phyloP scores from a whole-genome alignment of 2,888 invertebrate species.

The Parasteatoda lunata region DNA sequence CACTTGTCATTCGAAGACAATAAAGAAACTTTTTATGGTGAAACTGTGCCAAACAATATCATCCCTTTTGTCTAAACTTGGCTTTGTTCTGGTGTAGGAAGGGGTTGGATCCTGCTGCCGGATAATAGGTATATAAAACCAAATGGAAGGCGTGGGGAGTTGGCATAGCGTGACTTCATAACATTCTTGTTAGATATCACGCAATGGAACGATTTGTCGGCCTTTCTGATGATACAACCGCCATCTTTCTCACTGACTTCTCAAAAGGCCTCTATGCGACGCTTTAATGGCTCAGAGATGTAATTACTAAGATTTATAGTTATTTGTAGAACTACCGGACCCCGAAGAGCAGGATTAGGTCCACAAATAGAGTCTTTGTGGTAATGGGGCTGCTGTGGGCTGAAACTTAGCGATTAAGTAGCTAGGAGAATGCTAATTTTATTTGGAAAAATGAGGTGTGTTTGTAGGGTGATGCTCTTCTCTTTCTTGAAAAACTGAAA shows the following conservation, averaged over 20 bases:
- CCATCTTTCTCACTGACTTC: slow-evolving; percentile 45
- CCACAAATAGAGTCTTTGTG: not conserved
- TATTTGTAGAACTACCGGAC: slow-evolving; percentile 63
- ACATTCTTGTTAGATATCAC: slow-evolving; percentile 42
- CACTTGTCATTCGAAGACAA: no score
- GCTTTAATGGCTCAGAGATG: slow-evolving; percentile 53
- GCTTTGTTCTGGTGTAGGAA: not conserved
- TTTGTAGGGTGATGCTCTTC: not conserved
- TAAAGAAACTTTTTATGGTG: not conserved
- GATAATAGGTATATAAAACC: slow-evolving; percentile 25
- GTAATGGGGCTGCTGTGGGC: not conserved
- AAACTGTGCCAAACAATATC: not conserved
- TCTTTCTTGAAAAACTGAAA: no score
- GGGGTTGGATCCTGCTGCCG: slow-evolving; percentile 19
- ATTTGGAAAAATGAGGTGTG: not conserved
- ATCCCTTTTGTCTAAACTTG: not conserved
- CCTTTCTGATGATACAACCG: slow-evolving; percentile 32
- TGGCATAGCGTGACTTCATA: slow-evolving; percentile 33
- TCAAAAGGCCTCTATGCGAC: slow-evolving; percentile 52
- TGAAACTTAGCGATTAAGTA: not conserved
- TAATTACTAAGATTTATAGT: slow-evolving; percentile 68
- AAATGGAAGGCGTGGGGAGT: slow-evolving; percentile 9
- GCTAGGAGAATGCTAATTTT: not conserved
- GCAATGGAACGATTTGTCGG: slow-evolving; percentile 65
- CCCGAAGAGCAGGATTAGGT: not conserved